A percentile compares a stretch with the other conserved stretches of the same genome.
These are phyloP conservation scores for Drosophila navojoa DNA, from an alignment of 1,140 invertebrate genomes.

Conservation along the genomic window DNA sequence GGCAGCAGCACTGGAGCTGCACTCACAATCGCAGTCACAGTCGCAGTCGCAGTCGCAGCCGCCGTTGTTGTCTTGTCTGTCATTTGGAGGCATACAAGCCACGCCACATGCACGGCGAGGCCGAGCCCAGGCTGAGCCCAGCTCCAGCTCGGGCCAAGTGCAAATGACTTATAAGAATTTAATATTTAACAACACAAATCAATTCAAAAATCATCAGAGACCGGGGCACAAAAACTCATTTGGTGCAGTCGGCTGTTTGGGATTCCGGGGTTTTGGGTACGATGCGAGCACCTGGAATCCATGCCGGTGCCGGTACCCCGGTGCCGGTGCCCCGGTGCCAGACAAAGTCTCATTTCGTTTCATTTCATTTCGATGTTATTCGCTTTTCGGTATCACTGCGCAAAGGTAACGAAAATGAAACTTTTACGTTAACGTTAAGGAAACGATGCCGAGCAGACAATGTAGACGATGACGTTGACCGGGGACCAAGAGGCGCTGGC, in stretches of 20 bases:
- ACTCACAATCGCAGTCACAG: conserved; percentile 1
- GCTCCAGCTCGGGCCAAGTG: conserved; percentile 49
- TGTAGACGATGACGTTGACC: conserved; percentile 42
- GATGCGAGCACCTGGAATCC: conserved; percentile 24
- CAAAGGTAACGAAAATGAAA: conserved; percentile 77
- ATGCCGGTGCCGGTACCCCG: background rate
- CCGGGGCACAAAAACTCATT: conserved; percentile 67
- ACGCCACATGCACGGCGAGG: conserved; percentile 10
- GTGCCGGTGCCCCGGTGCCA: conserved; percentile 8
- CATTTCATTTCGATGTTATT: conserved; percentile 67
- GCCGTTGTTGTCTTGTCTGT: conserved; percentile 65
- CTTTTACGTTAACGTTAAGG: conserved; percentile 73
- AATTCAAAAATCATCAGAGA: conserved; percentile 81
- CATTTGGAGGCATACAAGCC: conserved; percentile 69
- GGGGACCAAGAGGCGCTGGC: conserved; percentile 32
- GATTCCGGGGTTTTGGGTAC: conserved; percentile 21
- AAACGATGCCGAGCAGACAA: conserved; percentile 65
- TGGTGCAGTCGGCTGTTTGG: conserved; percentile 56
- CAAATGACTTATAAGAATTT: conserved; percentile 83
- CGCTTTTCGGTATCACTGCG: conserved; percentile 69
- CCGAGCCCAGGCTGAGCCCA: background rate
- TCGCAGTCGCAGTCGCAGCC: conserved; percentile 11
- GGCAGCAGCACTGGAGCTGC: conserved; percentile 9
- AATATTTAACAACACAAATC: conserved; percentile 83
- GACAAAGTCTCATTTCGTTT: conserved; percentile 73